Base-by-base conservation (phyloP, 2,888 invertebrate genomes). In the Ceriagrion tenellum region DNA sequence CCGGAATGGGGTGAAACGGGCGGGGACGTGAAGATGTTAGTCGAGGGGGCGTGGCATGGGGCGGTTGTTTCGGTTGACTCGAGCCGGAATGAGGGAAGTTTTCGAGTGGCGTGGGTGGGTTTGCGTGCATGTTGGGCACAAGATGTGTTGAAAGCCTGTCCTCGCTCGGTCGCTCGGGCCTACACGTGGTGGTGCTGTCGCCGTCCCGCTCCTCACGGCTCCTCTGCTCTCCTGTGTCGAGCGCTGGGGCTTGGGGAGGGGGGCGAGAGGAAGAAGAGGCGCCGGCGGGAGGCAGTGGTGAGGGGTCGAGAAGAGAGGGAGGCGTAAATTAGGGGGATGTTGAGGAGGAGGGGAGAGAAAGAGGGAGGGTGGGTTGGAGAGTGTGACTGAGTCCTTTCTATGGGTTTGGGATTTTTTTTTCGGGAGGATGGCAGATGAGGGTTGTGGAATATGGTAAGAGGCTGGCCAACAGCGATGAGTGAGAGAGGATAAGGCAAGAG, bases 71-170 rank as follows among this genome's bases (percentile, higher is more conserved):
- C 63, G n/a, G 69, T 55, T 23, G 63, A 10, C 35, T 26, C 30
- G 8, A 20, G 88, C 20, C 8, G 40, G 40, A 40, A 16, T 20
- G 18, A 47, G 4, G 88, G 55, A 10, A 55, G 35, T 10, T 47
- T 47, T 8, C 47, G 47, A 8, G 47, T 47, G 2, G 47, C 0
- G 47, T 26, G 55, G 55, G 89, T 35, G 47, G 23, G 47, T 13
- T 8, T n/a, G 88, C n/a, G 40, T 10, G 40, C 47, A 47, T 47
- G 55, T 30, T 88, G 88, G 30, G 40, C 23, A n/a, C 89, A 89
- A 89, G 55, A 69, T 47, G 93, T 47, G 91, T 91, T 91, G 91
- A 91, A 63, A 63, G 40, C 63, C 63, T 91, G 63, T 91, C 90
- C 90, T 59, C 90, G 35, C 59, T 35, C 56, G 26, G 56, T 90